Conservation (phyloP, 1,140 invertebrate genomes). For the Luehdorfia chinensis region DNA sequence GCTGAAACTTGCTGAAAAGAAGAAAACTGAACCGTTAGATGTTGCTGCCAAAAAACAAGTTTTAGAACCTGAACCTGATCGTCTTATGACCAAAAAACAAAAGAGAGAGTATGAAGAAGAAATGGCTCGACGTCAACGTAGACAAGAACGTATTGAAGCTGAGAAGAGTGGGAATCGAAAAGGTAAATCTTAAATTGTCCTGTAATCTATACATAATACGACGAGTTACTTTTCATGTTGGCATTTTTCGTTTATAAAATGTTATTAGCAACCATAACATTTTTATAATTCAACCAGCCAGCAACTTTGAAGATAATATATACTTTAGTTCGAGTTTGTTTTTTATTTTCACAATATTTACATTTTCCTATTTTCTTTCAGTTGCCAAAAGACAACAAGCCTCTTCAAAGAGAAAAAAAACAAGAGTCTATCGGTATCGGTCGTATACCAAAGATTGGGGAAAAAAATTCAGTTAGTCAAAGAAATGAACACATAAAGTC, state of each 20-base stretch:
- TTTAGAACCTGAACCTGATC: slow-evolving; percentile 79
- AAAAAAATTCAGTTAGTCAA: slow-evolving; percentile 41
- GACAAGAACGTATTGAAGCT: slow-evolving; percentile 62
- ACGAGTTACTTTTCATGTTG: too few species aligned
- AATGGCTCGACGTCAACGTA: slow-evolving; percentile 64
- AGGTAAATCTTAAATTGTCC: too few species aligned
- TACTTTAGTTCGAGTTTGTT: too few species aligned
- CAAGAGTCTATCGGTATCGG: slow-evolving; percentile 43
- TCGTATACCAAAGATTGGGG: slow-evolving; percentile 74
- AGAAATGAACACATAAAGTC: slow-evolving; percentile 39
- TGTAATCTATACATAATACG: too few species aligned
- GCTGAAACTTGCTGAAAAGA: slow-evolving; percentile 88
- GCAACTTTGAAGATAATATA: too few species aligned
- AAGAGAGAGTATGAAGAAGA: slow-evolving; percentile 83
- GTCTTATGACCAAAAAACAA: slow-evolving; percentile 88
- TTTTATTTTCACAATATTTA: too few species aligned
- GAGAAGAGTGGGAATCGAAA: slow-evolving; percentile 41
- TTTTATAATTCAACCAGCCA: too few species aligned
- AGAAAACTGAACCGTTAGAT: slow-evolving; percentile 86
- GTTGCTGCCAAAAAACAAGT: slow-evolving; percentile 79
- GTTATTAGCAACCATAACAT: too few species aligned
- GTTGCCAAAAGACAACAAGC: slow-evolving; percentile 43
- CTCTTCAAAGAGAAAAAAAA: slow-evolving; percentile 47
- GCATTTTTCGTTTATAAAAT: too few species aligned
- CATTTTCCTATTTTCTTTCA: slow-evolving; percentile 34